Evolutionary conservation across 2,888 invertebrate genomes (phyloP).

Genomic region (Nemotelus pantherinus): DNA sequence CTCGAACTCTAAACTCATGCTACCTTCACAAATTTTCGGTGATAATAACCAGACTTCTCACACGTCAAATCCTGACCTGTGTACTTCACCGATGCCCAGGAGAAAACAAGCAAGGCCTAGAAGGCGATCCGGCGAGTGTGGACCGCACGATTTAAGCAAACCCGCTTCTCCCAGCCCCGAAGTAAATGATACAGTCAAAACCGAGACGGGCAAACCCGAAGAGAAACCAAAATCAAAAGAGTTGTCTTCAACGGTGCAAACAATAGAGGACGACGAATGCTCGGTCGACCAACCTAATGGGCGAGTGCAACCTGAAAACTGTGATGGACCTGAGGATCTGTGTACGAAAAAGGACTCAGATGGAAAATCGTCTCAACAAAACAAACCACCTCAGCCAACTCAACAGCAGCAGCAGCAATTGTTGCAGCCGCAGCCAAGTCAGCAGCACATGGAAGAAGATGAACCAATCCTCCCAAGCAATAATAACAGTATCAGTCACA

Average conservation of each 20-base stretch:
- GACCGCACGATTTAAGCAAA: constrained; percentile 71
- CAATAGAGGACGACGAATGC: constrained; percentile 24
- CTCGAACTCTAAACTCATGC: constrained; percentile 59
- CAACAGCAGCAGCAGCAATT: constrained; percentile 44
- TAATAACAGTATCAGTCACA: constrained; percentile 56
- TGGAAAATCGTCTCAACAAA: constrained; percentile 38
- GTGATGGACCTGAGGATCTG: constrained; percentile 64
- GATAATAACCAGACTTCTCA: constrained; percentile 63
- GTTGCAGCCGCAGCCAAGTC: constrained; percentile 52
- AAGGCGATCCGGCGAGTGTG: constrained; percentile 81
- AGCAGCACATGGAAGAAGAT: constrained; percentile 53
- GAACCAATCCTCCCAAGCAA: constrained; percentile 58
- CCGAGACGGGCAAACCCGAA: constrained; percentile 66
- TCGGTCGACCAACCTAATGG: not conserved
- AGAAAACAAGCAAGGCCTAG: constrained; percentile 88
- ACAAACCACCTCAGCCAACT: constrained; percentile 36
- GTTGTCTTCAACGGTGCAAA: not conserved
- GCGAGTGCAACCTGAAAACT: constrained; percentile 45
- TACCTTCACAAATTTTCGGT: constrained; percentile 62
- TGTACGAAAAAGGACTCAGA: constrained; percentile 61
- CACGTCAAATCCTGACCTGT: constrained; percentile 66
- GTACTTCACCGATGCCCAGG: constrained; percentile 83
- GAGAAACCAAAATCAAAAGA: constrained; percentile 49
- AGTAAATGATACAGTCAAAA: constrained; percentile 65
- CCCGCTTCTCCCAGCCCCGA: constrained; percentile 56